phyloP scores from a whole-genome alignment of 2,888 invertebrate species.

The Nowickia ferox region DNA sequence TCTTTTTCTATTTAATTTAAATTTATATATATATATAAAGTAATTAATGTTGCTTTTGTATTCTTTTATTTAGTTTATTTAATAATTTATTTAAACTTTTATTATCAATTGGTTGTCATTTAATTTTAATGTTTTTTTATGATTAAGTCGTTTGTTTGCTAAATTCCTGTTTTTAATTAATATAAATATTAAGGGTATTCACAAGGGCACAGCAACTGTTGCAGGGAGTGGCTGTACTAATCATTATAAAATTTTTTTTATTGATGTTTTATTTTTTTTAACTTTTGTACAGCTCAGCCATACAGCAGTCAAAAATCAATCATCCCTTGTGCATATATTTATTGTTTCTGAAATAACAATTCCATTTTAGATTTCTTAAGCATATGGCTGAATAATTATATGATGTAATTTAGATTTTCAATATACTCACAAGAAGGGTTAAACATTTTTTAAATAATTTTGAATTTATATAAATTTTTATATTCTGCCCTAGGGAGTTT shows the following conservation, averaged over 20 bases:
- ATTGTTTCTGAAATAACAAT: constrained; percentile 47
- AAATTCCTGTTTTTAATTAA: constrained; percentile 57
- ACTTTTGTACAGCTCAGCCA: neutral
- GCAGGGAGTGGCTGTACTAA: too few relatives aligned
- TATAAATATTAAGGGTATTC: neutral
- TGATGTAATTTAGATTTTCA: constrained; percentile 4
- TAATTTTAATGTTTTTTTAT: neutral
- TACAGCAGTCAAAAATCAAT: neutral
- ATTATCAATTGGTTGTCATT: constrained; percentile 45
- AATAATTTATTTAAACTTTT: constrained; percentile 33
- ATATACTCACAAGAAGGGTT: too few relatives aligned
- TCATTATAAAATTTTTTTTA: too few relatives aligned
- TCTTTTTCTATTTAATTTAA: constrained; percentile 22
- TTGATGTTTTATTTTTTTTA: neutral
- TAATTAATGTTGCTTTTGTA: constrained; percentile 63
- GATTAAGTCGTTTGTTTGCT: constrained; percentile 8
- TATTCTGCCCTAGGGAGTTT: too few relatives aligned
- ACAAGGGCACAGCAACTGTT: neutral
- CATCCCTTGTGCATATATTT: neutral
- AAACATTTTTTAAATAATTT: too few relatives aligned
- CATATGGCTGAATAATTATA: constrained; percentile 36
- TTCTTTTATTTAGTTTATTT: constrained; percentile 18
- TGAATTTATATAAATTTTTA: too few relatives aligned
- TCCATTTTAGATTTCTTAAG: constrained; percentile 48
- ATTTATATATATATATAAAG: constrained; percentile 68